phyloP scores from a whole-genome alignment of 2,113 vertebrate genomes.

The Astur gentilis region DNA sequence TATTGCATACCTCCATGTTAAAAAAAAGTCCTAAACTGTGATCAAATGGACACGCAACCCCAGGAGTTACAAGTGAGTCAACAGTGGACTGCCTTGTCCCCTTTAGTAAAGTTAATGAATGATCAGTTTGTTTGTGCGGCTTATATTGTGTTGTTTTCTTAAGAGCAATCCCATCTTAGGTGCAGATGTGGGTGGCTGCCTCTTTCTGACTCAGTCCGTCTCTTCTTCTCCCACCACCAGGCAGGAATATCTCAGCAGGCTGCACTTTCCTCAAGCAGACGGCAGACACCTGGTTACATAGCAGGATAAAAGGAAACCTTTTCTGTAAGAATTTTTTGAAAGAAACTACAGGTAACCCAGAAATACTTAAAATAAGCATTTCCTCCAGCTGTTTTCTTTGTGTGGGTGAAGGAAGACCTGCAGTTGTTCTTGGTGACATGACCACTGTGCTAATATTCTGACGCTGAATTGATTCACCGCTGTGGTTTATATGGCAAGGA shows the following conservation, averaged over 20 bases:
- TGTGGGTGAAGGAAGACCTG: neutral
- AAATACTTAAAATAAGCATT: neutral
- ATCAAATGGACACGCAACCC: neutral
- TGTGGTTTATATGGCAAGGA: neutral
- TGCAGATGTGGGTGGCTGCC: neutral
- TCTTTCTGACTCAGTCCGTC: neutral
- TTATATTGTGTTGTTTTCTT: neutral
- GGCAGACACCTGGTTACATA: neutral
- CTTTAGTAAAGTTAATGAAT: neutral
- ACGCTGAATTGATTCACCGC: neutral
- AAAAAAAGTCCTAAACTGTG: neutral
- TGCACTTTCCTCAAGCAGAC: neutral
- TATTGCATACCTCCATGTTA: rapidly evolving
- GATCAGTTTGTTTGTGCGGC: neutral
- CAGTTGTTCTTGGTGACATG: rapidly evolving
- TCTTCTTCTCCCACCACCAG: neutral
- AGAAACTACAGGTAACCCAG: neutral
- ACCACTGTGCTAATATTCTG: neutral
- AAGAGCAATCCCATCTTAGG: neutral
- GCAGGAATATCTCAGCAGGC: neutral
- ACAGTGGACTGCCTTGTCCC: neutral
- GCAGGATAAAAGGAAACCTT: neutral
- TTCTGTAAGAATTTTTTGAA: neutral
- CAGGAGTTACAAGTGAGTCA: neutral
- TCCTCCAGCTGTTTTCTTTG: neutral